Percentiles rank a stretch among this genome's conserved stretches.
phyloP scores from a whole-genome alignment of 2,888 invertebrate genomes.

The Drosophila pullipes region DNA sequence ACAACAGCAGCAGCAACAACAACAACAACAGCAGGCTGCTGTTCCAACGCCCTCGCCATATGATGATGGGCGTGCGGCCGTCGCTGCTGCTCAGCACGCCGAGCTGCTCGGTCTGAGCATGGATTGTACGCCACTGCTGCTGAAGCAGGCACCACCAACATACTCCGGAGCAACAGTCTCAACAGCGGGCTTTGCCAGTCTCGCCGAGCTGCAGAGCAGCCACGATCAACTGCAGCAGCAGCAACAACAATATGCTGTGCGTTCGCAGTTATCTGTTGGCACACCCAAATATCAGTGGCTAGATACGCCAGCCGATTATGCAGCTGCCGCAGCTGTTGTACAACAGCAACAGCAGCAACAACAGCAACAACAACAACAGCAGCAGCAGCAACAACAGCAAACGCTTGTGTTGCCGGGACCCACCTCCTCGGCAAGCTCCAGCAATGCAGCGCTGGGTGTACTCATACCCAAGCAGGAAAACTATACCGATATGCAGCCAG shows the following conservation, averaged over 20 bases:
- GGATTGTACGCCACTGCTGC: slow-evolving; percentile 87
- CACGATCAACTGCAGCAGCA: slow-evolving; percentile 86
- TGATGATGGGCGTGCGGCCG: slow-evolving; percentile 82
- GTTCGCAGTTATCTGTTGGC: slow-evolving; percentile 86
- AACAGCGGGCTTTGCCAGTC: slow-evolving; percentile 86
- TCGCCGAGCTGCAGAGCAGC: slow-evolving; percentile 86
- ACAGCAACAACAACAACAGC: slow-evolving; percentile 35
- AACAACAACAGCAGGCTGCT: slow-evolving; percentile 82
- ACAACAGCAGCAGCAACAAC: slow-evolving; percentile 83
- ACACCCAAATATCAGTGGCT: slow-evolving; percentile 90
- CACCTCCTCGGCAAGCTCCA: slow-evolving; percentile 86
- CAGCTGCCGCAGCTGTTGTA: slow-evolving; percentile 53
- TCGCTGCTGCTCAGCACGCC: slow-evolving; percentile 85
- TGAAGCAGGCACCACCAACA: slow-evolving; percentile 89
- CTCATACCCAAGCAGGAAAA: slow-evolving; percentile 90
- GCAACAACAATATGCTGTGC: slow-evolving; percentile 83
- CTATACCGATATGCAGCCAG: slow-evolving; percentile 84
- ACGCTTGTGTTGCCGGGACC: slow-evolving; percentile 87
- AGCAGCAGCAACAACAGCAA: slow-evolving; percentile 79
- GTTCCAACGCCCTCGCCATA: slow-evolving; percentile 85
- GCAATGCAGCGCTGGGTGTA: slow-evolving; percentile 83
- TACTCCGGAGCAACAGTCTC: slow-evolving; percentile 87
- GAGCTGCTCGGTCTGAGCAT: slow-evolving; percentile 88
- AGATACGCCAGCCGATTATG: slow-evolving; percentile 86
- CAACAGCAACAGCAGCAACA: slow-evolving; percentile 70